Conservation (phyloP, 2,797 vertebrate genomes). For the Salmo trutta region DNA sequence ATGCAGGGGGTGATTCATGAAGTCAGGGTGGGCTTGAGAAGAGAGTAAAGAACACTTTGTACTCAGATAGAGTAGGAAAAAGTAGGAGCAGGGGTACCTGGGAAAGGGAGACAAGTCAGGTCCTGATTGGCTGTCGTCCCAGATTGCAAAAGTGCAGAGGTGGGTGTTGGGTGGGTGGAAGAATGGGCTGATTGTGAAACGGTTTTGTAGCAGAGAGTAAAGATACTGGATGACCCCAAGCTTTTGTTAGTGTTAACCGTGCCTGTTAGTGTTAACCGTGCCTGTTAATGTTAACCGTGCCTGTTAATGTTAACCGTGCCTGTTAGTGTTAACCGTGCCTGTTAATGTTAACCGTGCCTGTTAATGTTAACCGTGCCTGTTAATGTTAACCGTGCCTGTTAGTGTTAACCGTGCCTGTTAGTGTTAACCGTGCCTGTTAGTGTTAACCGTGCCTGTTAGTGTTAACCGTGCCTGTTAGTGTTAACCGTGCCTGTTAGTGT, state of each 20-base stretch:
- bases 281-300: too few relatives aligned
- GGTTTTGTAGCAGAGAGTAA: background rate
- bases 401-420: too few relatives aligned
- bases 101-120: conserved; percentile 39
- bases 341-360: too few relatives aligned
- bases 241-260: background rate
- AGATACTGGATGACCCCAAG: background rate
- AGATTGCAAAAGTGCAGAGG: conserved; percentile 60
- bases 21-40: conserved; percentile 17
- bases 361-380: too few relatives aligned
- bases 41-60: conserved; percentile 21
- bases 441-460: too few relatives aligned
- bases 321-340: too few relatives aligned
- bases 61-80: conserved; percentile 30
- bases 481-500: too few relatives aligned
- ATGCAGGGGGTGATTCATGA: conserved; percentile 18
- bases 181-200: background rate
- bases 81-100: conserved; percentile 32
- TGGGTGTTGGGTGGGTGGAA: conserved; percentile 19
- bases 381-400: too few relatives aligned
- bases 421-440: too few relatives aligned
- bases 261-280: background rate
- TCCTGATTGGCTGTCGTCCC: conserved; percentile 64
- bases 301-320: too few relatives aligned
- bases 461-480: too few relatives aligned